Evolutionary conservation across 2,113 vertebrate genomes (phyloP), one percentile per base, ranked within the genome.

Genomic region (Callionymus lyra): DNA sequence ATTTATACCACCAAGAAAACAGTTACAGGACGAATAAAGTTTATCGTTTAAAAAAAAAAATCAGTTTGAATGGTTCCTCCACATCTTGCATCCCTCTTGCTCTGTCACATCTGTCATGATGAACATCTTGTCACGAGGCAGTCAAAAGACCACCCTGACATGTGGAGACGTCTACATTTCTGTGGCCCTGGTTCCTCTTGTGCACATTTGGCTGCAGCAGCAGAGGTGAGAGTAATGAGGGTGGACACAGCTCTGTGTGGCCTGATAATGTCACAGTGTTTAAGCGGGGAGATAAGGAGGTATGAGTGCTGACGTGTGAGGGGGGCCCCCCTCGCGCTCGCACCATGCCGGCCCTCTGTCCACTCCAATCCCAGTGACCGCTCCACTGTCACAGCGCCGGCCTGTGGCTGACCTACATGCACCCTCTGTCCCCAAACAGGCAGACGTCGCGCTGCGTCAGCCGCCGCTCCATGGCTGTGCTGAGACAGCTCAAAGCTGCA

Each of bases 191-290:
- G 77, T 81, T 84, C n/a, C 82, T 84, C 86, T 88, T 83, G n/a
- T 89, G 84, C 80, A 68, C 79, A 59, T 86, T 87, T 67, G 81
- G 49, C 53, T 82, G 79, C 62, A 79, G 84, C 68, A 82, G 60
- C 65, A 83, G 74, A 49, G 40, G 74, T 90, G 92, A 92, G 84
- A 77, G 80, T 93, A 88, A 93, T 91, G 83, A 67, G 67, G 72
- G 61, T 59, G 72, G 92, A 95, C 91, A 81, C 80, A 50, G 55
- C 82, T 79, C 82, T 81, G 87, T 88, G 88, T 82, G 74, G 86
- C 87, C 59, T 77, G 84, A 92, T 93, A 90, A 89, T 78, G 12
- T 93, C 91, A 92, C 76, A 76, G 81, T 79, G 62, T 65, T 80
- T 76, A 81, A 79, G 27, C 38, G 49, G 59, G 38, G 61, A 47